Conservation (phyloP, 2,797 vertebrate species). For the Carcharodon carcharias region DNA sequence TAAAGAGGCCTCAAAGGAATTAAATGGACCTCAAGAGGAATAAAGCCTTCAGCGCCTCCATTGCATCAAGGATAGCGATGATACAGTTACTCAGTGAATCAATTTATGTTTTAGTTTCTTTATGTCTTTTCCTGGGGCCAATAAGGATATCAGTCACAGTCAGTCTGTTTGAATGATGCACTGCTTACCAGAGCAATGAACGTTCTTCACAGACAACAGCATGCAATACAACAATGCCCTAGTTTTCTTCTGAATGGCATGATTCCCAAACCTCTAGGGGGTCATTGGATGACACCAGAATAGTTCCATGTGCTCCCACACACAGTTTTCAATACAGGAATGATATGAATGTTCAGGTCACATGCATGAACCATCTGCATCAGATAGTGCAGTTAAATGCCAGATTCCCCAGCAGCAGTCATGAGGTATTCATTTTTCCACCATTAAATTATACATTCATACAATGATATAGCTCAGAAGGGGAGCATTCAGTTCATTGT, state of each 20-base stretch:
- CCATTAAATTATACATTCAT: background rate
- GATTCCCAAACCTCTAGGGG: background rate
- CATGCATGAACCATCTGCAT: background rate
- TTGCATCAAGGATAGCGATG: background rate
- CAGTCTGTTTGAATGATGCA: background rate
- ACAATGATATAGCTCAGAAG: background rate
- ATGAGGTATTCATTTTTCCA: background rate
- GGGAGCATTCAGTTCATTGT: background rate
- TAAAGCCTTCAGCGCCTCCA: background rate
- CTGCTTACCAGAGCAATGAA: background rate
- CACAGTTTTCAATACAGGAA: background rate
- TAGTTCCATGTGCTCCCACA: background rate
- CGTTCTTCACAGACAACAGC: background rate
- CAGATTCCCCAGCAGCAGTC: background rate
- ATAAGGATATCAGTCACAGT: background rate
- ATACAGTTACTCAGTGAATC: background rate
- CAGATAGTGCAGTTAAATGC: background rate
- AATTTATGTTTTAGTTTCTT: background rate
- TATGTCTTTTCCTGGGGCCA: background rate
- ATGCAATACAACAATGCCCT: background rate
- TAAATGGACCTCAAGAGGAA: background rate
- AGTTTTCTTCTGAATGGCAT: background rate
- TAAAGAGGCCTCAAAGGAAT: background rate
- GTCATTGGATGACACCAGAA: background rate
- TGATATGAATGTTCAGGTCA: background rate